Base-by-base conservation (phyloP, 2,113 vertebrate genomes). In the Alligator mississippiensis region DNA sequence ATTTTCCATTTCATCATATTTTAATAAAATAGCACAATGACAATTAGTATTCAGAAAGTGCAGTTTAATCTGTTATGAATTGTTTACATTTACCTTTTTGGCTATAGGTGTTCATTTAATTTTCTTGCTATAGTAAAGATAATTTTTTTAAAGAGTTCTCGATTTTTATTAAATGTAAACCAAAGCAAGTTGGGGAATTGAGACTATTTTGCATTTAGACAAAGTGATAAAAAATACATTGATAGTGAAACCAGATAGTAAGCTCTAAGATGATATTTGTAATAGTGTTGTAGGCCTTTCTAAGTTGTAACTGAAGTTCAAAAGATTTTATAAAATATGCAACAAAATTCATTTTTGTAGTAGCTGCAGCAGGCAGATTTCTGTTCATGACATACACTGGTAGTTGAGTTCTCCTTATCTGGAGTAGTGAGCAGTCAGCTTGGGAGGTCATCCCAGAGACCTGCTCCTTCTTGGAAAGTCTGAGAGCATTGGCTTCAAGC, bases 351-450 rank as follows among this genome's bases (percentile, higher is more conserved):
- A 9, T 58, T 12, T 30, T 3, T 30, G 6, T 27, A 17, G 6
- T 76, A 47, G 7, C 1, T 79, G 30, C 62, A 21, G 2, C 34
- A 2, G 9, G 4, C 77, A 25, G 2, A 9, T 59, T 30, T 70
- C 75, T 91, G 14, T 84, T 77, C 88, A 30, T 84, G 8, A 58
- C 21, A 72, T 55, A 13, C 12, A 18, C 14, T 58, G n/a, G 28
- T 58, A 70, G 27, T 30, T 82, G 72, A 19, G 28, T 17, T 88
- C 78, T 78, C 28, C 88, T 88, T 87, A 76, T 82, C 54, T 59
- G 79, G 85, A 34, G 30, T 83, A 68, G 30, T 55, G 22, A 30
- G 9, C 25, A 61, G 21, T 61, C 28, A 61, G 74, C 14, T 47
- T 75, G 17, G 59, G 59, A 47, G 47, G 70, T 68, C 0, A 6